phyloP scores from a whole-genome alignment of 2,888 invertebrate genomes.

The Mesorhabditis sp. region DNA sequence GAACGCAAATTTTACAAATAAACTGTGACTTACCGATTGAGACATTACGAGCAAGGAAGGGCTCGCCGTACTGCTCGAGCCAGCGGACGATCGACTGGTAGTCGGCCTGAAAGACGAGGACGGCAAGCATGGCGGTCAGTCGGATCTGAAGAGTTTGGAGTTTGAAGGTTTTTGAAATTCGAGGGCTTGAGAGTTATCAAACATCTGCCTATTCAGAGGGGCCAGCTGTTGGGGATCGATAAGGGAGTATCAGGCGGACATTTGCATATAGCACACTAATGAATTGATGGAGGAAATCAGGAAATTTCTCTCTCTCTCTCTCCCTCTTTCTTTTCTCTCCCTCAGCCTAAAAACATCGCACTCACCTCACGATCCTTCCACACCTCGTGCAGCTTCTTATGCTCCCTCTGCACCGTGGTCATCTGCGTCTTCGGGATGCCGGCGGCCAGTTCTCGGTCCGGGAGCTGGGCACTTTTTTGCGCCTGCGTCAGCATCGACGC shows the following conservation, averaged over 20 bases:
- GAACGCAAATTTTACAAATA: too few species aligned
- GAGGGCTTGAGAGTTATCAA: too few species aligned
- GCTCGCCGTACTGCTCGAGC: slow-evolving; percentile 55
- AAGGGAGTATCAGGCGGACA: background rate
- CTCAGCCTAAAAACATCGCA: background rate
- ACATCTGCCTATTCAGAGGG: too few species aligned
- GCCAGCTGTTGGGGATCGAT: too few species aligned
- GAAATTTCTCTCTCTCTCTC: background rate
- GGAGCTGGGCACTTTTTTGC: slow-evolving; percentile 20
- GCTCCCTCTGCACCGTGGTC: slow-evolving; percentile 21
- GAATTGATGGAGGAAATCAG: background rate
- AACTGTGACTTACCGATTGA: slow-evolving; percentile 34
- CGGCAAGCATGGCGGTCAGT: slow-evolving; percentile 31
- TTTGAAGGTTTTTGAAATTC: too few species aligned
- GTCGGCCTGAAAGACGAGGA: slow-evolving; percentile 41
- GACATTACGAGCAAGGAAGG: slow-evolving; percentile 45
- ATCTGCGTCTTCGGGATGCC: slow-evolving; percentile 13
- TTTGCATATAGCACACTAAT: background rate
- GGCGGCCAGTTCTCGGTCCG: slow-evolving; percentile 19
- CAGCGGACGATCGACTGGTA: slow-evolving; percentile 47
- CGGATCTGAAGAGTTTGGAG: slow-evolving; percentile 14
- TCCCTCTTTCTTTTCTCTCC: background rate
- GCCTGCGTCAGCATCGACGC: slow-evolving; percentile 23
- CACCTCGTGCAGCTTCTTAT: slow-evolving; percentile 28
- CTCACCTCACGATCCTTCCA: slow-evolving; percentile 28